Evolutionary conservation across 2,113 vertebrate genomes (phyloP).

Genomic region (Acrocephalus kingi): DNA sequence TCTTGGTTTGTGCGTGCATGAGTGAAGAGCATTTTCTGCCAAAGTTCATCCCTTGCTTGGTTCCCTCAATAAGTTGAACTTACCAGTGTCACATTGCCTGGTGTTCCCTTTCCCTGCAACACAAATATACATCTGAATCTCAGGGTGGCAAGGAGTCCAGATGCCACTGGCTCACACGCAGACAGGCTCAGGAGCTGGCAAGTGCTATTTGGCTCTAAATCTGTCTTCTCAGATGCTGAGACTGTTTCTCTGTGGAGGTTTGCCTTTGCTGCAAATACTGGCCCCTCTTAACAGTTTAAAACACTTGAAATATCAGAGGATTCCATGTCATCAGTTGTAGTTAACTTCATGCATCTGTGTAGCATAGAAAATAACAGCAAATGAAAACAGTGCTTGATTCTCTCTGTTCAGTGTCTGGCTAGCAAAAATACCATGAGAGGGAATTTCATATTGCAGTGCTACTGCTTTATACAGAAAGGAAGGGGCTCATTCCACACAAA

Average conservation of each 20-base stretch:
- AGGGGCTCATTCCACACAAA: not conserved
- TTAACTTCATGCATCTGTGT: not conserved
- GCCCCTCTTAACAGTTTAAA: not conserved
- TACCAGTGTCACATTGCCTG: not conserved
- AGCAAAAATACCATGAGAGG: not conserved
- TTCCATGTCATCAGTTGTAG: not conserved
- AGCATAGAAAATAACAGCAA: not conserved
- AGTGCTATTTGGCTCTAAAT: not conserved
- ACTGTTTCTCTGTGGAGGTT: not conserved
- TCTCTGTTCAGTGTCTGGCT: not conserved
- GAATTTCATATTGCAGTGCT: not conserved
- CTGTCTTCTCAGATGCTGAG: not conserved
- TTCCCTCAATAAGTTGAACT: not conserved
- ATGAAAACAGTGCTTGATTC: not conserved
- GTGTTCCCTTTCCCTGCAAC: not conserved
- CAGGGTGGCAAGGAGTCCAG: not conserved
- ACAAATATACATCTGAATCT: not conserved
- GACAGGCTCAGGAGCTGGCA: not conserved
- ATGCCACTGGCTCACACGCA: not conserved
- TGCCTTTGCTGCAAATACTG: not conserved
- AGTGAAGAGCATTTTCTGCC: not conserved
- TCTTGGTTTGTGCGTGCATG: not conserved
- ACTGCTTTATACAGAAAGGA: not conserved
- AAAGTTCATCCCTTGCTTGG: not conserved
- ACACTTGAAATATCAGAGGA: not conserved